Evolutionary conservation across 2,113 vertebrate species (phyloP).

Genomic region (Scolopax mira): DNA sequence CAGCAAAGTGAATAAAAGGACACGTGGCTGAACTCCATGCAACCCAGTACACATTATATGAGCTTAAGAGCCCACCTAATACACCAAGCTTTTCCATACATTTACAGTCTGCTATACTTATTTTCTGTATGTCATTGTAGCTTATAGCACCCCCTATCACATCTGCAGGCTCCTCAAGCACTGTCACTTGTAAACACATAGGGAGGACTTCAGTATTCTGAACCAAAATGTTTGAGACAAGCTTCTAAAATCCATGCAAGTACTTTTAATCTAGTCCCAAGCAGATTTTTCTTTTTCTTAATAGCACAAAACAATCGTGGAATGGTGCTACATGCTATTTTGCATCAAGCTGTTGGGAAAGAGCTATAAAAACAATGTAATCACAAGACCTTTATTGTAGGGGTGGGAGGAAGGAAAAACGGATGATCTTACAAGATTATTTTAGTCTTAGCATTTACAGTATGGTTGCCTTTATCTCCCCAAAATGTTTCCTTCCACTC

Average conservation of each 20-base stretch:
- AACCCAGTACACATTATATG: not conserved
- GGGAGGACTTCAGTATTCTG: not conserved
- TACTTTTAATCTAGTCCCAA: not conserved
- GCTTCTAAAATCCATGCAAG: not conserved
- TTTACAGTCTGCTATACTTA: not conserved
- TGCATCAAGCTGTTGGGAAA: not conserved
- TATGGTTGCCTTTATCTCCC: not conserved
- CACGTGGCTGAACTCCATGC: not conserved
- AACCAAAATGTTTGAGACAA: not conserved
- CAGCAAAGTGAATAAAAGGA: not conserved
- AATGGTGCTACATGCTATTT: not conserved
- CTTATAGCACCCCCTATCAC: not conserved
- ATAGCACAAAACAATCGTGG: not conserved
- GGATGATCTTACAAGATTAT: not conserved
- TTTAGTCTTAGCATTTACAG: not conserved
- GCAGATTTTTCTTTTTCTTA: not conserved
- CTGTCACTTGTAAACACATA: not conserved
- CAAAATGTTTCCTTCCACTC: not conserved
- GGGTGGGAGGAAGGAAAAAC: not conserved
- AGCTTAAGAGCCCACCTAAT: not conserved
- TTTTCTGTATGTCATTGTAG: not conserved
- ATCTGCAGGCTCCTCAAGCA: not conserved
- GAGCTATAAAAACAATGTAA: not conserved
- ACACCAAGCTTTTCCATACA: not conserved
- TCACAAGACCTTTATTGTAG: not conserved